A percentile compares a stretch with the other conserved stretches of the same genome.
Evolutionary conservation across 2,113 vertebrate genomes (phyloP).

Genomic region (Sinocyclocheilus anophthalmus): DNA sequence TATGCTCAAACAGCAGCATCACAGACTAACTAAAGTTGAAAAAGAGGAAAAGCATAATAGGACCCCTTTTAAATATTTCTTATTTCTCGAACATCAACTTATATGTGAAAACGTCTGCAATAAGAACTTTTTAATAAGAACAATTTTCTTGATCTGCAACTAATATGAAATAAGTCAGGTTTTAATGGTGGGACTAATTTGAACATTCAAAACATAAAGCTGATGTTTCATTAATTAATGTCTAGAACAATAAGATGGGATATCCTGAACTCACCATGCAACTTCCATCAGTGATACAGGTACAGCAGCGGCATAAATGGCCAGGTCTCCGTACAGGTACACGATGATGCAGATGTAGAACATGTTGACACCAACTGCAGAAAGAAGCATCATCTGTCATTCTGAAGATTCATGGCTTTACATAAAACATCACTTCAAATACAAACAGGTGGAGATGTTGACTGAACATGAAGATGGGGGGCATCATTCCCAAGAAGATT

Average conservation of each 20-base stretch:
- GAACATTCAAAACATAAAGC: not conserved
- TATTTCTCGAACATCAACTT: not conserved
- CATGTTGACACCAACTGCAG: slow-evolving; percentile 93
- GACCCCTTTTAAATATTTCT: not conserved
- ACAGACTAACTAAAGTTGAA: too few species aligned
- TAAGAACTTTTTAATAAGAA: not conserved
- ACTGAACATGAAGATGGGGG: not conserved
- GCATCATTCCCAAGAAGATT: not conserved
- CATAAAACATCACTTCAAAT: slow-evolving; percentile 8
- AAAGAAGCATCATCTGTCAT: not conserved
- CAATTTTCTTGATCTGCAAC: not conserved
- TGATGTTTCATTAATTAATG: not conserved
- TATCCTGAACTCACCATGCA: slow-evolving; percentile 84
- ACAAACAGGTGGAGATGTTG: slow-evolving; percentile 1
- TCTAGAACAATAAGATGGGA: not conserved
- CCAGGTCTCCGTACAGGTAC: slow-evolving; percentile 96
- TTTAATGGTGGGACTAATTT: not conserved
- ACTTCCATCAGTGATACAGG: slow-evolving; percentile 96
- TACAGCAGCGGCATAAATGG: slow-evolving; percentile 96
- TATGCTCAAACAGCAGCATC: too few species aligned
- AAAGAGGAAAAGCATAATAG: too few species aligned
- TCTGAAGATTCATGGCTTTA: slow-evolving; percentile 4
- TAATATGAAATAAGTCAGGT: not conserved
- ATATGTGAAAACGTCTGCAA: not conserved
- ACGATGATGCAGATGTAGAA: slow-evolving; percentile 99